Conservation (phyloP, 2,888 invertebrate species). For the Oscheius onirici region DNA sequence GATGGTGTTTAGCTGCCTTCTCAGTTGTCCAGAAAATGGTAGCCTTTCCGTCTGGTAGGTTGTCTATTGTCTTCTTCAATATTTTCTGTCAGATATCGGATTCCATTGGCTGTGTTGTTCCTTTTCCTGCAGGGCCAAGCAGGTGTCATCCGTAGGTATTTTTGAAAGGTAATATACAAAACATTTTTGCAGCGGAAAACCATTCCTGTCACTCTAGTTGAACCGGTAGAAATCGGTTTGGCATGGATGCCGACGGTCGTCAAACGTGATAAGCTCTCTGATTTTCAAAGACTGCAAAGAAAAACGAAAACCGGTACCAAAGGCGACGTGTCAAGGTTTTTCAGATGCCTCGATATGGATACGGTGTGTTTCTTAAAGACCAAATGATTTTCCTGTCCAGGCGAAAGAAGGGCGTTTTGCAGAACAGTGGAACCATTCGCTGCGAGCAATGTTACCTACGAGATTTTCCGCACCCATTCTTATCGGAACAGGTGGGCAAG, state of each 20-base stretch:
- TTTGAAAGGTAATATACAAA: neutral
- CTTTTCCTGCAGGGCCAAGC: neutral
- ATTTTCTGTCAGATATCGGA: neutral
- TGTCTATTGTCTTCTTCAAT: neutral
- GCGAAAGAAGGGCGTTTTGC: neutral
- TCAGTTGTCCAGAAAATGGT: neutral
- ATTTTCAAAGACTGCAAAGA: conserved; percentile 2
- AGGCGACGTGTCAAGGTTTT: conserved; percentile 23
- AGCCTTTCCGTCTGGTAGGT: neutral
- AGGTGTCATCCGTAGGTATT: neutral
- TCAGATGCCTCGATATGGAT: neutral
- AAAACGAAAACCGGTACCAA: conserved; percentile 19
- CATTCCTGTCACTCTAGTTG: neutral
- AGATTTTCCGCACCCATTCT: conserved; percentile 5
- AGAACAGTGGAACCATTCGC: neutral
- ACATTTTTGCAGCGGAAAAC: neutral
- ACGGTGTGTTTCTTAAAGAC: neutral
- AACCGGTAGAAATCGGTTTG: conserved; percentile 6
- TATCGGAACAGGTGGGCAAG: conserved; percentile 20
- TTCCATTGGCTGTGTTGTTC: neutral
- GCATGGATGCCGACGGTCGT: conserved; percentile 9
- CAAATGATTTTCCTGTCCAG: neutral
- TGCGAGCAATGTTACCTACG: conserved; percentile 1
- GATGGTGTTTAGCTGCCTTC: neutral
- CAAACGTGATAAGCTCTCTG: neutral